These are phyloP conservation scores for Peromyscus polionotus DNA, from an alignment of 2,113 vertebrate species.

Conservation along the genomic window DNA sequence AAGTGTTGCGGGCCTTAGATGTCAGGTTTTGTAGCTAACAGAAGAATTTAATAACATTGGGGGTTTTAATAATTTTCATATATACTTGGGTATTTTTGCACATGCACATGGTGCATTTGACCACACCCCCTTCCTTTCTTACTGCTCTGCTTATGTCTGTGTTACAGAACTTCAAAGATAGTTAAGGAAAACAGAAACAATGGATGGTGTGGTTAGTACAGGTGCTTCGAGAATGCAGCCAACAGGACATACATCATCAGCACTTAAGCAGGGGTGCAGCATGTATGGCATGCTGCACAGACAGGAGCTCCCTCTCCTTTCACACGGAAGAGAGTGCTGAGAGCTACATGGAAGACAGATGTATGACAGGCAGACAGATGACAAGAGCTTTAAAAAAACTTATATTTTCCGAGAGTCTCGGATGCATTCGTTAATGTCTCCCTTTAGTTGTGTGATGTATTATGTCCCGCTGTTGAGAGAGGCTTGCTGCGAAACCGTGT, in stretches of 20 bases:
- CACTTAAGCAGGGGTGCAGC: background rate
- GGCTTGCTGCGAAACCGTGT: too few species aligned
- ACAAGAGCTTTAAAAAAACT: background rate
- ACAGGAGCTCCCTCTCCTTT: background rate
- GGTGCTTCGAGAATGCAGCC: background rate
- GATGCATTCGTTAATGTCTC: background rate
- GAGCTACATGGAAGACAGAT: background rate
- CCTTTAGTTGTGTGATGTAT: background rate
- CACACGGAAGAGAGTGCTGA: too few species aligned
- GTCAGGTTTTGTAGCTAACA: background rate
- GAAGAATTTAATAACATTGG: conserved; percentile 10
- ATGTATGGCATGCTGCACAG: background rate
- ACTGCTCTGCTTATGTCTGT: background rate
- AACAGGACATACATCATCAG: background rate
- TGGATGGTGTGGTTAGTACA: background rate
- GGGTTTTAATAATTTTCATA: background rate
- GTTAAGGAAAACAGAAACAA: background rate
- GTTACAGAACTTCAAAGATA: background rate
- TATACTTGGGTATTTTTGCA: background rate
- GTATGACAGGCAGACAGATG: background rate
- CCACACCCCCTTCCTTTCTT: too few species aligned
- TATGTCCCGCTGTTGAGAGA: too few species aligned
- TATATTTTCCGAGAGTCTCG: background rate
- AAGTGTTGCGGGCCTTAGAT: background rate
- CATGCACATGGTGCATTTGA: too few species aligned